Evolutionary conservation across 2,113 vertebrate species (phyloP).

Genomic region (Sander lucioperca): DNA sequence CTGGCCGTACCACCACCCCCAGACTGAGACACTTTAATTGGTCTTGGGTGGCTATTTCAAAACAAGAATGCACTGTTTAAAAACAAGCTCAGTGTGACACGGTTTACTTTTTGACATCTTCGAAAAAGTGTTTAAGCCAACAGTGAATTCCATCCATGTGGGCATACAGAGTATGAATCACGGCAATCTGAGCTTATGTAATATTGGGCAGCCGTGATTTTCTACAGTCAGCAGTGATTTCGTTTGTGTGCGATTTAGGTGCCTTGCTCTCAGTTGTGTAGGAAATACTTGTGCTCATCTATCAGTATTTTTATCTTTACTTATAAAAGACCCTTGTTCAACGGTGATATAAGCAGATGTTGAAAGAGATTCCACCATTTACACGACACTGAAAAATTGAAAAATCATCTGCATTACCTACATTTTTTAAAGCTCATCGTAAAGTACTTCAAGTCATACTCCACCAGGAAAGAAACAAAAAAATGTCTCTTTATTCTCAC

Average conservation of each 20-base stretch:
- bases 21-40: conserved; percentile 59
- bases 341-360: neutral
- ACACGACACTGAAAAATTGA: neutral
- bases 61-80: conserved; percentile 56
- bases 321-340: neutral
- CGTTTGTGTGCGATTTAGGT: conserved; percentile 15
- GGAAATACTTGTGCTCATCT: conserved; percentile 5
- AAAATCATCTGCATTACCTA: neutral
- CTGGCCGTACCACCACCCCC: conserved; percentile 13
- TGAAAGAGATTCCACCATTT: neutral
- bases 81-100: conserved; percentile 46
- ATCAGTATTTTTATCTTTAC: neutral
- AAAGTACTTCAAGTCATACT: conserved; percentile 1
- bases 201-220: conserved; percentile 29
- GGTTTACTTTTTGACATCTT: conserved; percentile 65
- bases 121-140: conserved; percentile 36
- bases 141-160: conserved; percentile 48
- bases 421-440: neutral
- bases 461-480: conserved; percentile 31
- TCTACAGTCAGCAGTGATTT: conserved; percentile 18
- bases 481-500: neutral
- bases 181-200: conserved; percentile 56
- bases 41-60: conserved; percentile 53
- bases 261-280: neutral
- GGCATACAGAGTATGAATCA: conserved; percentile 53